phyloP scores from a whole-genome alignment of 2,797 vertebrate genomes.

The Sitta carolinensis region DNA sequence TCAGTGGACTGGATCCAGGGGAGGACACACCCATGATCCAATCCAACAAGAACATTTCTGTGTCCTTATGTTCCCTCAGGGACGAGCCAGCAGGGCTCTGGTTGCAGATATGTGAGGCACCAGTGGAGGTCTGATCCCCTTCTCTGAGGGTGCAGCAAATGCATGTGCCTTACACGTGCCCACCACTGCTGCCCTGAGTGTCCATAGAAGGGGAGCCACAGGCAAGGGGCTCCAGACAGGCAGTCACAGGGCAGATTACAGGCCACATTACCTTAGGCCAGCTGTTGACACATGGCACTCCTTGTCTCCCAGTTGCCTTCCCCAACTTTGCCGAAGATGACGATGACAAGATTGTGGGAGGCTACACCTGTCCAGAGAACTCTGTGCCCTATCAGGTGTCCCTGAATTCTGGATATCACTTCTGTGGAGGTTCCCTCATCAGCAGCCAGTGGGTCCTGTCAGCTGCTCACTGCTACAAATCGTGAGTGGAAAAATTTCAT shows the following conservation, averaged over 20 bases:
- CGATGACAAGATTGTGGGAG: constrained; percentile 59
- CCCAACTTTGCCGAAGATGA: neutral
- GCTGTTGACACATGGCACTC: neutral
- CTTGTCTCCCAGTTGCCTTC: constrained; percentile 2
- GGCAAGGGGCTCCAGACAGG: neutral
- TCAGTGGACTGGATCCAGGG: neutral
- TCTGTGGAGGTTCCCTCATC: constrained; percentile 60
- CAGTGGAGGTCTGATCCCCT: neutral
- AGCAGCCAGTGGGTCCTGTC: constrained; percentile 25
- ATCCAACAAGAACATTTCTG: neutral
- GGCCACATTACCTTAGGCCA: neutral
- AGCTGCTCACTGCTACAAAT: constrained; percentile 50
- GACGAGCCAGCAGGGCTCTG: neutral
- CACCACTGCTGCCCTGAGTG: neutral
- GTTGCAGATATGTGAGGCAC: neutral
- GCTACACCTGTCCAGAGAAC: neutral
- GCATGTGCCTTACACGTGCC: too few relatives aligned
- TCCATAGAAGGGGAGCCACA: neutral
- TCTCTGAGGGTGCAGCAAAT: neutral
- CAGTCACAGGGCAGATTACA: neutral
- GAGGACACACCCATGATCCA: fast-evolving
- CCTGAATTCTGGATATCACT: constrained; percentile 48
- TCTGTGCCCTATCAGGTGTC: constrained; percentile 51
- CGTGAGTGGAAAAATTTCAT: neutral
- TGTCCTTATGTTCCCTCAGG: neutral